Conservation (phyloP, 2,888 invertebrate species). For the Macropis europaea region DNA sequence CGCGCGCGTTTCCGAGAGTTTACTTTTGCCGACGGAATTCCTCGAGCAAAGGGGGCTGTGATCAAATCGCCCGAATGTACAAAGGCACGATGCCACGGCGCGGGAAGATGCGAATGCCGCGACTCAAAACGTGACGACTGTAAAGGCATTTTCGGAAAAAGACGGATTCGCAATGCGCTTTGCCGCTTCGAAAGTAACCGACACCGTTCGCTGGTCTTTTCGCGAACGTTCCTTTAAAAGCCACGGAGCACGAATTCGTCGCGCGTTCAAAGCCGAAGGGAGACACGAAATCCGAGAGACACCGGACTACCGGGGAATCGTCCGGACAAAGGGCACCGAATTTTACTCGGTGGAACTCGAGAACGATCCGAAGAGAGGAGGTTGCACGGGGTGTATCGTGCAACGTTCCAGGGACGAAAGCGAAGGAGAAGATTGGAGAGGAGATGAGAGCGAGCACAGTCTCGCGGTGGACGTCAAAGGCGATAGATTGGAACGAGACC, state of each 20-base stretch:
- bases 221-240: not conserved
- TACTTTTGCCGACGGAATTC: no score
- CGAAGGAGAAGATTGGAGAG: not conserved
- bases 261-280: not conserved
- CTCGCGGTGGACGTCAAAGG: not conserved
- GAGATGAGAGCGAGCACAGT: not conserved
- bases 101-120: no score
- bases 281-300: not conserved
- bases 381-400: not conserved
- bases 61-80: no score
- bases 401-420: not conserved
- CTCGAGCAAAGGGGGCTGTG: no score
- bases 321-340: not conserved
- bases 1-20: no score
- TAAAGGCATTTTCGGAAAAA: no score
- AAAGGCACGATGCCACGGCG: no score
- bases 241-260: not conserved
- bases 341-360: not conserved
- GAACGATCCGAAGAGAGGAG: no score
- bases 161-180: no score
- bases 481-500: not conserved
- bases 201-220: not conserved
- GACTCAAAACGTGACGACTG: no score
- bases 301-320: not conserved
- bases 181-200: no score